Base-by-base conservation (phyloP, 2,888 invertebrate genomes). In the Rhimphoctona megacephalus region DNA sequence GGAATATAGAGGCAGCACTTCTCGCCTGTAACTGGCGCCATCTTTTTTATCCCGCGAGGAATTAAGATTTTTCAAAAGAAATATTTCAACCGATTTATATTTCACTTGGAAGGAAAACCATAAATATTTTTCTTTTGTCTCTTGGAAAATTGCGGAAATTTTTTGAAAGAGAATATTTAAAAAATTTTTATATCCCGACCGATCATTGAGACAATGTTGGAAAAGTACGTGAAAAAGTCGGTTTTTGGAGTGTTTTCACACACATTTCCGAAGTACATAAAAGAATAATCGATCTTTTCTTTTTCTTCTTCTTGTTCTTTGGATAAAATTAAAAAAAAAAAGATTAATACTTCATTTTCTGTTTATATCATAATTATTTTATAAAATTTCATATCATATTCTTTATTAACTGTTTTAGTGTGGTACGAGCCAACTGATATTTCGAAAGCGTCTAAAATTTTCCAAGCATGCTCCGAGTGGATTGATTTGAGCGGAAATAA, bases 351-450 rank as follows among this genome's bases (percentile, higher is more conserved):
- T 11, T 33, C 9, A n/a, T 43, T 2, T 2, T 43, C 11, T 8
- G 11, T 11, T 11, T 9, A 43, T 49, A 5, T n/a, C 6, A 6
- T 19, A 19, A 7, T 7, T 49, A 1, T 49, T 19, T 14, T 1
- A 30, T 57, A 3, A 57, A 19, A 57, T 25, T 57, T 14, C n/a
- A 22, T 9, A 22, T 14, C 9, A 4, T 4, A 17, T 61, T 14
- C 17, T 17, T 5, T 17, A 6, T n/a, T 0, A 14, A 61, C 17
- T 61, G 14, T 87, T 87, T 77, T 96, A 97, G 98, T 98, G 9
- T 98, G 98, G 95, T 98, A 97, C 93, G 99, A 99, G 93, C 98
- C 98, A 0, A 98, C 98, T 0, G 98, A 98, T 91, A 95, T 96
- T 91, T 95, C 96, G 89, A 97, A 97, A 92, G 97, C 98, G 0